Percentiles rank a stretch among this genome's conserved stretches.
phyloP scores from a whole-genome alignment of 2,888 invertebrate genomes.

The Trissolcus japonicus region DNA sequence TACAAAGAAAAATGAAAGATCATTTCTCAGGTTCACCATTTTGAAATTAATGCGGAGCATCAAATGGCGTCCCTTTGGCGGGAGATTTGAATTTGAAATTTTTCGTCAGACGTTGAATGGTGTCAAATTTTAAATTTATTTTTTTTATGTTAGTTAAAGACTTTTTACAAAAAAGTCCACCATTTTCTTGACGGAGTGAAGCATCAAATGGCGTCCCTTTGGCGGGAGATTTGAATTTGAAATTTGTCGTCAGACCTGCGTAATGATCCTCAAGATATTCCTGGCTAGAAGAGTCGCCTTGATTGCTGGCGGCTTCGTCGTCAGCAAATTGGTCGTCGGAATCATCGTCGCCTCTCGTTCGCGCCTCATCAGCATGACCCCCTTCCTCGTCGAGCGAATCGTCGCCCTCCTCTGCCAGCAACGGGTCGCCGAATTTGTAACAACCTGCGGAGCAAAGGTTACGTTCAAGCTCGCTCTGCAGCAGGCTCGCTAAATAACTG shows the following conservation, averaged over 20 bases:
- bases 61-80: too few relatives aligned
- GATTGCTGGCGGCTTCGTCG: conserved; percentile 79
- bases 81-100: too few relatives aligned
- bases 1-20: conserved; percentile 52
- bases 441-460: conserved; percentile 77
- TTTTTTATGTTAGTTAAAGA: too few relatives aligned
- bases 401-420: conserved; percentile 80
- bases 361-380: conserved; percentile 66
- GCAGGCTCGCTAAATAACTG: background rate
- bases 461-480: conserved; percentile 15
- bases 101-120: too few relatives aligned
- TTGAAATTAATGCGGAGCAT: too few relatives aligned
- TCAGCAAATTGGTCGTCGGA: conserved; percentile 79
- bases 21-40: too few relatives aligned
- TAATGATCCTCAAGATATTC: conserved; percentile 77
- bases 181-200: too few relatives aligned
- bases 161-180: too few relatives aligned
- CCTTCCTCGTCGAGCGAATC: conserved; percentile 89
- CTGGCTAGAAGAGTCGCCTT: conserved; percentile 78
- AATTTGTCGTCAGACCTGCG: conserved; percentile 63
- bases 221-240: too few relatives aligned
- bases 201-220: too few relatives aligned
- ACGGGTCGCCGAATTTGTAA: conserved; percentile 82
- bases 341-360: conserved; percentile 76
- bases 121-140: too few relatives aligned